Evolutionary conservation across 2,797 vertebrate genomes (phyloP), one percentile per base, ranked within the genome.

Genomic region (Decapterus maruadsi): DNA sequence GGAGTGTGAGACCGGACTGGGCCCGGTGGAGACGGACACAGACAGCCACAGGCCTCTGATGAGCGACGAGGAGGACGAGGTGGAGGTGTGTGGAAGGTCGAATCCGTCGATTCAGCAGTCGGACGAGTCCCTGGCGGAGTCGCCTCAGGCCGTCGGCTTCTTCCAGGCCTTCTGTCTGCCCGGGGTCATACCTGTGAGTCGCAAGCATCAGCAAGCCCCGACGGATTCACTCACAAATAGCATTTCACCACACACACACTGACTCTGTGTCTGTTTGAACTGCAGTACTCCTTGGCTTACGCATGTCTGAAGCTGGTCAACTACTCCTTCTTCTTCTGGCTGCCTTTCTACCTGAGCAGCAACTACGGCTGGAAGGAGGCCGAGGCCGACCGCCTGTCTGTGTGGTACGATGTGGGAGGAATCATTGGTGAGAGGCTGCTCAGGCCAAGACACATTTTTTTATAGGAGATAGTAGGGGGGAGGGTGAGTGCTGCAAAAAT

Each of bases 291-390:
- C 0, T 89, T 99, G 89, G 96, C 97, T 1, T 99, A 97, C 0
- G 97, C 98, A 0, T 99, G 98, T 88, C 90, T 99, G 94, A 99
- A 99, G 81, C 86, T 99, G 85, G 98, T 99, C 75, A 99, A 99
- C 92, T 99, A 99, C 90, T 98, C 98, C 7, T 99, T 99, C 93
- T 99, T 99, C 95, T 99, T 99, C 94, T 99, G 98, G 98, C 92
- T 99, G 68, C 98, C 98, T 1, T 99, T 98, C 92, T 99, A 99
- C 93, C 94, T 99, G 95, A 99, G 96, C 90, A 97, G 89, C 89
- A 99, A 98, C 94, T 99, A 96, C 14, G 78, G 91, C 65, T 99
- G 98, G 98, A 97, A 97, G 88, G 98, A 99, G 89, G 96, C 96
- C 0, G 95, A 99, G 87, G 96, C 98, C 0, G 97, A 99, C 93